Evolutionary conservation across 2,797 vertebrate species (phyloP).

Genomic region (Oreochromis mossambicus): DNA sequence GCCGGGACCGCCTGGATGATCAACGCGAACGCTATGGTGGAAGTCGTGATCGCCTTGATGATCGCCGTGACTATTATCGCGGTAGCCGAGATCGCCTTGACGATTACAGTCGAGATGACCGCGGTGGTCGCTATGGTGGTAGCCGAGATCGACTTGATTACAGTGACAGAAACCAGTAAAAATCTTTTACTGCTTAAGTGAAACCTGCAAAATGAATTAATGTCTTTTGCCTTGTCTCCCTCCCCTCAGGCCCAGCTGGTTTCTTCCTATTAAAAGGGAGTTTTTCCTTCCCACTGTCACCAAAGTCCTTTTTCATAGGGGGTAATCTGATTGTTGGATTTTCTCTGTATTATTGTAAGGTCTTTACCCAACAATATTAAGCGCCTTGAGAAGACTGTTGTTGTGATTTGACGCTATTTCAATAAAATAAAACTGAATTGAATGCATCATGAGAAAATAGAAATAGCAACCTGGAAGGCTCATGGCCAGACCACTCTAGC

Average conservation of each 20-base stretch:
- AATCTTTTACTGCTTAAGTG: neutral
- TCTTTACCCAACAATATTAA: neutral
- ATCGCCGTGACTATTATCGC: neutral
- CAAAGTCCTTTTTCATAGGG: neutral
- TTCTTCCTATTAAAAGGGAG: neutral
- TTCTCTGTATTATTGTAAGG: neutral
- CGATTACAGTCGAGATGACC: neutral
- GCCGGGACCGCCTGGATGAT: conserved; percentile 19
- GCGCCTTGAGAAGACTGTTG: neutral
- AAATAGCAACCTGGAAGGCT: neutral
- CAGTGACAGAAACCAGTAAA: neutral
- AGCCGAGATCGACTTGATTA: conserved; percentile 10
- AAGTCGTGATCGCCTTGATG: conserved; percentile 19
- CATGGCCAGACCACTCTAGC: neutral
- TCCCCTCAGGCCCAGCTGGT: neutral
- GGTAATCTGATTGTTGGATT: neutral
- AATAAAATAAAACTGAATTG: neutral
- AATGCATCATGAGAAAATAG: neutral
- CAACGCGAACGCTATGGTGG: neutral
- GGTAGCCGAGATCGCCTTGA: conserved; percentile 5
- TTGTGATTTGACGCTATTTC: neutral
- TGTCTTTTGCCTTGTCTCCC: neutral
- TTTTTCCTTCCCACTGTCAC: neutral
- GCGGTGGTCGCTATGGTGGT: neutral
- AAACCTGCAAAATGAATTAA: neutral